These are phyloP conservation scores for Lineus longissimus DNA, from an alignment of 1,140 invertebrate genomes.

Conservation along the genomic window DNA sequence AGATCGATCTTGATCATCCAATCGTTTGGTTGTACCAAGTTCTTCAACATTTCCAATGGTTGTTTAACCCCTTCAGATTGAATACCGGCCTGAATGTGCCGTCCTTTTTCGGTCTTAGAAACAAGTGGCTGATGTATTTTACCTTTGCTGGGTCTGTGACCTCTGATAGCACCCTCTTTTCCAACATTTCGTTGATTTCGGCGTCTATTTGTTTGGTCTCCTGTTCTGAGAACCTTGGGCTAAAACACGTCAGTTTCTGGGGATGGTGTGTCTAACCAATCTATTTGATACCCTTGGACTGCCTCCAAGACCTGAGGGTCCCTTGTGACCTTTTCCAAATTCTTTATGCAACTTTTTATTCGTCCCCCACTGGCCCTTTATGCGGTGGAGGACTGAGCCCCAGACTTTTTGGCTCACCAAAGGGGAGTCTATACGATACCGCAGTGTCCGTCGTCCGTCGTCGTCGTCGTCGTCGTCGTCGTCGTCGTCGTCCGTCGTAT, in stretches of 20 bases:
- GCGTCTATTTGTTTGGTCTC: neutral
- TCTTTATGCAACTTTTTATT: neutral
- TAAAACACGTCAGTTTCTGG: neutral
- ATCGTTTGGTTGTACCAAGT: neutral
- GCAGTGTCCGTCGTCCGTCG: neutral
- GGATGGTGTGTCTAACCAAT: neutral
- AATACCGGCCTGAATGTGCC: neutral
- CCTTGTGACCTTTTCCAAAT: neutral
- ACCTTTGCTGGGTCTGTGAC: neutral
- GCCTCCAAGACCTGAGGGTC: neutral
- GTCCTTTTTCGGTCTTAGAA: neutral
- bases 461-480: neutral
- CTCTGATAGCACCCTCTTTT: neutral
- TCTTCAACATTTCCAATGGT: neutral
- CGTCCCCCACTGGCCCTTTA: neutral
- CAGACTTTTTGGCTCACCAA: neutral
- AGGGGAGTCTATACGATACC: no score
- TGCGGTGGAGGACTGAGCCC: neutral
- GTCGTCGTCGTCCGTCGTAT: neutral
- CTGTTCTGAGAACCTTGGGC: neutral
- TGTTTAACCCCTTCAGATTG: constrained; percentile 3
- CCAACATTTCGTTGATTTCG: neutral
- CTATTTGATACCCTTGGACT: neutral
- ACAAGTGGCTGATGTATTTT: neutral
- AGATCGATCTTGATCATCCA: constrained; percentile 4